phyloP scores from a whole-genome alignment of 2,797 vertebrate species.

The Lithobates sylvaticus region DNA sequence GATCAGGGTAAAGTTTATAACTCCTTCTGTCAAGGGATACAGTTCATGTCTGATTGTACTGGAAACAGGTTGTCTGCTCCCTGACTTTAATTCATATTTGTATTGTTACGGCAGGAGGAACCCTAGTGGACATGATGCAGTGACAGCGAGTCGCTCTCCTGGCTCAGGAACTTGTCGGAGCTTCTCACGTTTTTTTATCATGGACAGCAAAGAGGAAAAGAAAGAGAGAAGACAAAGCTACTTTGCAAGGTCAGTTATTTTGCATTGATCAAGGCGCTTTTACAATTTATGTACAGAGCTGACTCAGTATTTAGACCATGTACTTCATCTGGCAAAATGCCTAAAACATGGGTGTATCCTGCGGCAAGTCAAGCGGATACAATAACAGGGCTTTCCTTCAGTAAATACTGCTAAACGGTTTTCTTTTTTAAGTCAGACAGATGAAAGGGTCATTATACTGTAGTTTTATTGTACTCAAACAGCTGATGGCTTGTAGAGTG shows the following conservation, averaged over 20 bases:
- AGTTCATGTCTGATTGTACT: slow-evolving; percentile 25
- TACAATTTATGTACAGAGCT: slow-evolving; percentile 26
- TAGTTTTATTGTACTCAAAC: neutral
- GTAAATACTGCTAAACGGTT: neutral
- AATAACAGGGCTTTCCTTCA: neutral
- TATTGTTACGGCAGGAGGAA: slow-evolving; percentile 15
- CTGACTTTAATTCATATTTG: slow-evolving; percentile 22
- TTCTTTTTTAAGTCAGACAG: neutral
- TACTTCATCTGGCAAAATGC: slow-evolving; percentile 15
- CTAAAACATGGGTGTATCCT: neutral
- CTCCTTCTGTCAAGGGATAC: neutral
- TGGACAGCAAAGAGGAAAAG: slow-evolving; percentile 84
- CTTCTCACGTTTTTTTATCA: slow-evolving; percentile 64
- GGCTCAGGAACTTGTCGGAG: neutral
- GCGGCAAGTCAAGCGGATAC: slow-evolving; percentile 8
- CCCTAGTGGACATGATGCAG: slow-evolving; percentile 23
- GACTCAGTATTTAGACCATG: slow-evolving; percentile 6
- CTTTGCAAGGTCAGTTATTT: slow-evolving; percentile 78
- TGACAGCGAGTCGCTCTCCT: slow-evolving; percentile 16
- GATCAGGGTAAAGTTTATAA: slow-evolving; percentile 33
- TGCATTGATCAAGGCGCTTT: slow-evolving; percentile 1
- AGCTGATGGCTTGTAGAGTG: neutral
- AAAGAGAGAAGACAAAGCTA: slow-evolving; percentile 83
- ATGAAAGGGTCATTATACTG: neutral
- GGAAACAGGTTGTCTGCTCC: neutral